phyloP scores from a whole-genome alignment of 2,797 vertebrate genomes.

The Ispidina picta region DNA sequence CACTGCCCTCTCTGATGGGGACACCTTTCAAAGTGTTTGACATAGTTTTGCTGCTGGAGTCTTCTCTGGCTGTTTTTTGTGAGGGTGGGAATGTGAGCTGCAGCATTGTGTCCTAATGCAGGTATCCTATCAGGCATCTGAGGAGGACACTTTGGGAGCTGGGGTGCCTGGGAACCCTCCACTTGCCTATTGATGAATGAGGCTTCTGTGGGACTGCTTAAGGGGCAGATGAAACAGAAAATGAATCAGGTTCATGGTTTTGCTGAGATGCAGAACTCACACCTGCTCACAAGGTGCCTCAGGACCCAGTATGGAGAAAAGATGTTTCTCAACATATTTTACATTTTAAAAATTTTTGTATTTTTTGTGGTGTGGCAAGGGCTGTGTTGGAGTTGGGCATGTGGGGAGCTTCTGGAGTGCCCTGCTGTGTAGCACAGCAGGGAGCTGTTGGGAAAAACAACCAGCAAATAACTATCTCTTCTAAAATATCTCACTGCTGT shows the following conservation, averaged over 20 bases:
- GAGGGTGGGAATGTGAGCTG: accelerated
- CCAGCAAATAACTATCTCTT: background rate
- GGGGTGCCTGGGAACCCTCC: accelerated
- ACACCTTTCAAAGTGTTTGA: background rate
- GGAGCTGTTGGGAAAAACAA: background rate
- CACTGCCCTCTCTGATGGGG: accelerated
- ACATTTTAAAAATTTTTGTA: background rate
- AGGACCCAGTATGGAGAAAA: background rate
- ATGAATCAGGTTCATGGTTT: background rate
- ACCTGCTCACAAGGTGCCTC: background rate
- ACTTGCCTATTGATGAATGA: accelerated
- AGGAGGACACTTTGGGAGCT: background rate
- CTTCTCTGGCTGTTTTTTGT: background rate
- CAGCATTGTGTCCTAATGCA: accelerated
- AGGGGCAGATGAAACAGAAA: background rate
- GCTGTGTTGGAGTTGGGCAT: background rate
- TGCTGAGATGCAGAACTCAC: background rate
- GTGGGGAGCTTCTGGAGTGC: background rate
- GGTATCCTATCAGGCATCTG: background rate
- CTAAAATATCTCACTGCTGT: background rate
- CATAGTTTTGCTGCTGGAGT: background rate
- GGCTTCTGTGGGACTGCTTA: background rate
- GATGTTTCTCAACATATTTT: background rate
- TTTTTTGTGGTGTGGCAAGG: background rate
- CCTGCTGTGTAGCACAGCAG: background rate